Conservation (phyloP, 2,888 invertebrate species). For the Orthonevra nobilis region DNA sequence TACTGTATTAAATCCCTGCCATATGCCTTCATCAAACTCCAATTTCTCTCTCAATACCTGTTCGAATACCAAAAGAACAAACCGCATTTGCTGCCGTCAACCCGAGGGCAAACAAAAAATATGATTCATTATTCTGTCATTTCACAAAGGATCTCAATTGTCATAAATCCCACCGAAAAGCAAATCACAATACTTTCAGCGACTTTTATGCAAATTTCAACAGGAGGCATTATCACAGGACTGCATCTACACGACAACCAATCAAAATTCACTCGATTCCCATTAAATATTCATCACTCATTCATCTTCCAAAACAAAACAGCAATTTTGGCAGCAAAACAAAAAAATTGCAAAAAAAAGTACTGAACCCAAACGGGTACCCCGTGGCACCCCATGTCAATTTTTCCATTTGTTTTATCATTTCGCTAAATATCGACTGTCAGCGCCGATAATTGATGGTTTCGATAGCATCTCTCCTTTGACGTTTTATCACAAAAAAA, state of each 20-base stretch:
- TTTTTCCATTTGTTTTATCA: conserved; percentile 11
- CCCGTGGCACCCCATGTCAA: conserved; percentile 45
- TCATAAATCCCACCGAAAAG: conserved; percentile 5
- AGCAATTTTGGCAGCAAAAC: background rate
- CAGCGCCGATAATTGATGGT: conserved; percentile 68
- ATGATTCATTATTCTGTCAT: no score
- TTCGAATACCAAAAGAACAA: no score
- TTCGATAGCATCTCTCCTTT: conserved; percentile 56
- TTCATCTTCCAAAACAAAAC: conserved; percentile 21
- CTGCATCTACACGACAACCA: conserved; percentile 61
- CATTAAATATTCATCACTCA: conserved; percentile 64
- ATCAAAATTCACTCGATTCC: conserved; percentile 54
- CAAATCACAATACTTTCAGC: conserved; percentile 26
- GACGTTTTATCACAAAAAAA: conserved; percentile 36
- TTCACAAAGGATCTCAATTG: no score
- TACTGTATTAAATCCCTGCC: no score
- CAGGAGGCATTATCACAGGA: conserved; percentile 52
- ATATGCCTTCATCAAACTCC: no score
- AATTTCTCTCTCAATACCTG: no score
- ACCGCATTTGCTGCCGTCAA: no score
- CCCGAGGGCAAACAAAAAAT: no score
- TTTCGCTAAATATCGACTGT: conserved; percentile 59
- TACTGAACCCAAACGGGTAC: conserved; percentile 44
- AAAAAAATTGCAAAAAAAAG: conserved; percentile 10
- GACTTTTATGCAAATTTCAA: conserved; percentile 33